Percentiles rank a stretch among this genome's conserved stretches.
phyloP scores from a whole-genome alignment of 2,797 vertebrate species.

The Pempheris klunzingeri region DNA sequence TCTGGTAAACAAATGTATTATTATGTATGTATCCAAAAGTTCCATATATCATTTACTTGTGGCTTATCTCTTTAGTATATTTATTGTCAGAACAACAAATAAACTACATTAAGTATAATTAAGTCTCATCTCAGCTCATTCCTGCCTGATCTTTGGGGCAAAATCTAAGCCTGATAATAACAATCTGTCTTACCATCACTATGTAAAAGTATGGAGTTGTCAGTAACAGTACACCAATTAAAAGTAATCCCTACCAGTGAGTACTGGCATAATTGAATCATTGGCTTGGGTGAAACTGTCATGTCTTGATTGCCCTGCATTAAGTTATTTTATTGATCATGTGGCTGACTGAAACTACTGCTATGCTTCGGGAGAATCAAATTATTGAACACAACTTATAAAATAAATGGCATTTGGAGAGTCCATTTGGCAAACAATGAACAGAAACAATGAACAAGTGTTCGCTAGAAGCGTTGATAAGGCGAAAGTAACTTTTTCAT shows the following conservation, averaged over 20 bases:
- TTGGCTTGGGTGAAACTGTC: neutral
- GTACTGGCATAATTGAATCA: neutral
- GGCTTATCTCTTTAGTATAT: neutral
- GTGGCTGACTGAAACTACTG: conserved; percentile 25
- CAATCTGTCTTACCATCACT: neutral
- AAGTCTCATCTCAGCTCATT: neutral
- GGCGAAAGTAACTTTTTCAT: neutral
- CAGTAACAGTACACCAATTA: neutral
- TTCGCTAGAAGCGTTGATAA: neutral
- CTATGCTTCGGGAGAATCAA: conserved; percentile 27
- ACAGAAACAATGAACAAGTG: neutral
- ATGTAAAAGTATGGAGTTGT: neutral
- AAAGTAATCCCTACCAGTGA: neutral
- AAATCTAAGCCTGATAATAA: neutral
- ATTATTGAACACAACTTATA: conserved; percentile 40
- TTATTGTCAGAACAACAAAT: neutral
- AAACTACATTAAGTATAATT: neutral
- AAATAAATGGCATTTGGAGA: conserved; percentile 22
- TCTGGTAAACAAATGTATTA: too few species aligned
- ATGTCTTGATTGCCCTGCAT: neutral
- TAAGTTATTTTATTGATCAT: conserved; percentile 19
- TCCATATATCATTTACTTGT: neutral
- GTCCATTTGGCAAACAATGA: conserved; percentile 10
- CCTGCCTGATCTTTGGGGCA: neutral
- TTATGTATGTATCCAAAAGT: neutral